Evolutionary conservation across 1,140 invertebrate species (phyloP), one percentile per base, ranked within the genome.

Genomic region (Eueides isabella): DNA sequence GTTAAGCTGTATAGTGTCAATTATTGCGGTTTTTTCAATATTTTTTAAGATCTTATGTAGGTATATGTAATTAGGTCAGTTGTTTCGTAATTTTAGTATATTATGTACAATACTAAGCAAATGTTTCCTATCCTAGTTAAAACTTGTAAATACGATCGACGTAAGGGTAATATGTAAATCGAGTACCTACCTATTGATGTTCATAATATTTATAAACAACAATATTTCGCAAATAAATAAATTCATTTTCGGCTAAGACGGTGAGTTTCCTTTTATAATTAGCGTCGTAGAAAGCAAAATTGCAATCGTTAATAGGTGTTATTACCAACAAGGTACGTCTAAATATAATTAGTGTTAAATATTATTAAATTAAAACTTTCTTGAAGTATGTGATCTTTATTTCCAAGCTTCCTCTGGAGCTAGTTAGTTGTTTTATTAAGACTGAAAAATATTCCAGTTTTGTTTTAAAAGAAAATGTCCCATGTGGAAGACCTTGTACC

Each of bases 1-100:
- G 4, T 83, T 89, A 91, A 91, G 89, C 79, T 93, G 89, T 91
- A 93, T 93, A 93, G 85, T 88, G 90, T 93, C 91, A 93, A 93
- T 93, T 93, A 91, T 84, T 83, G 78, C 86, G 48, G 73, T 85
- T 85, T 91, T 92, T 90, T 85, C 90, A 89, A 85, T 92, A 92
- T 87, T 91, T 83, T 85, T 77, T 92, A 92, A 88, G 90, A 89
- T 90, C 86, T 90, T 91, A 79, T 83, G 85, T 92, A 91, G 88
- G 81, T 76, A 69, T 84, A 80, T 87, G 87, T 89, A 87, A 80
- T 78, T 75, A 72, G 73, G 71, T 88, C 90, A 88, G 88, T 86
- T 88, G 86, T 92, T 91, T 87, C 83, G 80, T 92, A 91, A 85
- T 88, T 86, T 85, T 90, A 91, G 86, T 74, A 80, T 86, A 87